These are phyloP conservation scores for Drosophila pseudotakahashii DNA, from an alignment of 2,888 invertebrate genomes.

Conservation along the genomic window DNA sequence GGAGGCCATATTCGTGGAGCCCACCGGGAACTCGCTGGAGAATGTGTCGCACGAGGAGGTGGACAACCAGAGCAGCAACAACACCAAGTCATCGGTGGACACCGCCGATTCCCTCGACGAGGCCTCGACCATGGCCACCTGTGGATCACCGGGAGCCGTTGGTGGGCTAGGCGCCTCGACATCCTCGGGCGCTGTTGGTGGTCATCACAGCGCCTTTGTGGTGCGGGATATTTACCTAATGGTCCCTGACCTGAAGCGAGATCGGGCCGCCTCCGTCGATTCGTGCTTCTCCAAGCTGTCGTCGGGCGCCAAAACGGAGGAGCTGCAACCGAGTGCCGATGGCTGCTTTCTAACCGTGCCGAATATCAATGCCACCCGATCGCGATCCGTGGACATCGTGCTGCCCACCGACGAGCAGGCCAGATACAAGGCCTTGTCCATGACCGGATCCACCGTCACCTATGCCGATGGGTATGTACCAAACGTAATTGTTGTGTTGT, in stretches of 20 bases:
- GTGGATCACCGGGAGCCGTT: constrained; percentile 72
- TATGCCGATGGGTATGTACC: constrained; percentile 63
- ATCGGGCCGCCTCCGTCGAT: constrained; percentile 94
- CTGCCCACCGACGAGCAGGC: constrained; percentile 94
- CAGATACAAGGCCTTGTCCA: constrained; percentile 92
- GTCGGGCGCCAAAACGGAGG: constrained; percentile 88
- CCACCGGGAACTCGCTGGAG: constrained; percentile 89
- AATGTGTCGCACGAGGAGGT: constrained; percentile 86
- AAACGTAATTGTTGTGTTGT: neutral
- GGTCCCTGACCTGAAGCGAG: constrained; percentile 93
- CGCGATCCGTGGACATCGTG: constrained; percentile 94
- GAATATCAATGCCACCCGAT: constrained; percentile 89
- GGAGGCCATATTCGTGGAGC: constrained; percentile 92
- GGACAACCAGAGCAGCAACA: constrained; percentile 42
- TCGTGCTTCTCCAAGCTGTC: constrained; percentile 93
- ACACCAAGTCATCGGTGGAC: constrained; percentile 64
- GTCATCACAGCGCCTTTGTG: constrained; percentile 73
- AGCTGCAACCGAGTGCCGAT: constrained; percentile 87
- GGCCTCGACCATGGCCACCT: constrained; percentile 83
- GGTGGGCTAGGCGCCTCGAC: constrained; percentile 11
- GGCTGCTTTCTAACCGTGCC: constrained; percentile 88
- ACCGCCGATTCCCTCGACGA: constrained; percentile 77
- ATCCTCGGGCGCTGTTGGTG: constrained; percentile 49
- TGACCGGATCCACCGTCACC: constrained; percentile 85
- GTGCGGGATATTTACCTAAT: constrained; percentile 91